Percentiles rank a stretch among this genome's conserved stretches.
Conservation (phyloP, 2,888 invertebrate species). For the Neria commutata region DNA sequence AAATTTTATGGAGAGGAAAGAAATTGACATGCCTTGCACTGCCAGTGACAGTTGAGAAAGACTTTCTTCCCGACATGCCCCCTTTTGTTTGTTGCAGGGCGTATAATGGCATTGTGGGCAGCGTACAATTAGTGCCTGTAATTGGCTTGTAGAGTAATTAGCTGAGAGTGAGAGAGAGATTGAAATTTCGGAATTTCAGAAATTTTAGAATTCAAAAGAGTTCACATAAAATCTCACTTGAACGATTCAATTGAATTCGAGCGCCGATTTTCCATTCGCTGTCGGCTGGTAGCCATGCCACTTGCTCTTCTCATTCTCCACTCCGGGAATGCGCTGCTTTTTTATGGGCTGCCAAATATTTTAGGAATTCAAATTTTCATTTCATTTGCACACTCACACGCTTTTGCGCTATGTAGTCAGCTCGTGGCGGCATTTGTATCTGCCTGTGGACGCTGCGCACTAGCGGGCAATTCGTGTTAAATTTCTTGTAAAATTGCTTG, state of each 20-base stretch:
- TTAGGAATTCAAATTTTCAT: constrained; percentile 6
- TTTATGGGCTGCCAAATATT: not conserved
- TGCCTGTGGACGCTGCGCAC: not conserved
- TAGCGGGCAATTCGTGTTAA: constrained; percentile 2
- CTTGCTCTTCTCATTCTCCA: too few species aligned
- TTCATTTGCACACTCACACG: not conserved
- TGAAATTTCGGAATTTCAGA: not conserved
- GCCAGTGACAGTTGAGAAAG: not conserved
- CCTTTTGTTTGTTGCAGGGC: not conserved
- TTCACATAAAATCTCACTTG: not conserved
- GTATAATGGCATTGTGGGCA: not conserved
- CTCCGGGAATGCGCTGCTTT: not conserved
- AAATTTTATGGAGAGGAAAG: not conserved
- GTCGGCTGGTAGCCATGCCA: not conserved
- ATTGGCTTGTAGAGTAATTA: not conserved
- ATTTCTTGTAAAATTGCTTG: constrained; percentile 11
- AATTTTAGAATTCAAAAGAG: not conserved
- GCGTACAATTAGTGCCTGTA: not conserved
- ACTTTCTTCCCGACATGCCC: too few species aligned
- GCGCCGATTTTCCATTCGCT: not conserved
- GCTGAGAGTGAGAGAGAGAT: not conserved
- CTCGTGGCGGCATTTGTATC: not conserved
- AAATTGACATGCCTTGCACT: too few species aligned
- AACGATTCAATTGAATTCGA: not conserved
- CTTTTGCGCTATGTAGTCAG: not conserved